Evolutionary conservation across 2,797 vertebrate genomes (phyloP).

Genomic region (Orestias chungarensis): DNA sequence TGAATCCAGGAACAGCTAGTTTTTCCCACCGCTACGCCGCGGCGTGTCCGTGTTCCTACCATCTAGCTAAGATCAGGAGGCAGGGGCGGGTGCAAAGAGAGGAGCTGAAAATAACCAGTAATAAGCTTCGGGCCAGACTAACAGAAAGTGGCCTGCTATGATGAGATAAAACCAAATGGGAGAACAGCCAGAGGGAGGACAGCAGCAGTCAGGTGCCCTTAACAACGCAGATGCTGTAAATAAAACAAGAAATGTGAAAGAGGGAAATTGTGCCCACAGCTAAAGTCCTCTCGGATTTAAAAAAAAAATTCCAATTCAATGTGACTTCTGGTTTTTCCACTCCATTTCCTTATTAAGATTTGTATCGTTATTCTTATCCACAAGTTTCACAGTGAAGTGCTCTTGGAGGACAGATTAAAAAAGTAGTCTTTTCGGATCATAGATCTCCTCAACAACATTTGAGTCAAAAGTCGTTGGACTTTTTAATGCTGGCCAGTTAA

Average conservation of each 20-base stretch:
- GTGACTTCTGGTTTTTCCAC: conserved; percentile 20
- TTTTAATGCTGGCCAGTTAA: neutral
- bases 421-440: too few species aligned
- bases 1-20: neutral
- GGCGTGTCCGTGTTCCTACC: neutral
- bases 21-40: conserved; percentile 7
- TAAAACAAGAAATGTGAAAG: conserved; percentile 19
- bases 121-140: conserved; percentile 28
- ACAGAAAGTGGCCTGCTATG: conserved; percentile 40
- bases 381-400: neutral
- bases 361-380: conserved; percentile 4
- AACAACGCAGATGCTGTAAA: conserved; percentile 42
- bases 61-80: conserved; percentile 20
- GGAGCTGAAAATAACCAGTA: conserved; percentile 34
- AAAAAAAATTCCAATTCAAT: conserved; percentile 16
- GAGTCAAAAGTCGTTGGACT: neutral
- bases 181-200: conserved; percentile 48
- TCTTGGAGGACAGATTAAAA: conserved; percentile 3
- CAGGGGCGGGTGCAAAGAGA: conserved; percentile 7
- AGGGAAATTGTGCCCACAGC: conserved; percentile 15
- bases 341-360: neutral
- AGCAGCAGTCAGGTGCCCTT: conserved; percentile 54
- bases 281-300: conserved; percentile 12
- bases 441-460: neutral
- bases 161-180: conserved; percentile 53